phyloP scores from a whole-genome alignment of 2,797 vertebrate genomes.

The Artibeus jamaicensis region DNA sequence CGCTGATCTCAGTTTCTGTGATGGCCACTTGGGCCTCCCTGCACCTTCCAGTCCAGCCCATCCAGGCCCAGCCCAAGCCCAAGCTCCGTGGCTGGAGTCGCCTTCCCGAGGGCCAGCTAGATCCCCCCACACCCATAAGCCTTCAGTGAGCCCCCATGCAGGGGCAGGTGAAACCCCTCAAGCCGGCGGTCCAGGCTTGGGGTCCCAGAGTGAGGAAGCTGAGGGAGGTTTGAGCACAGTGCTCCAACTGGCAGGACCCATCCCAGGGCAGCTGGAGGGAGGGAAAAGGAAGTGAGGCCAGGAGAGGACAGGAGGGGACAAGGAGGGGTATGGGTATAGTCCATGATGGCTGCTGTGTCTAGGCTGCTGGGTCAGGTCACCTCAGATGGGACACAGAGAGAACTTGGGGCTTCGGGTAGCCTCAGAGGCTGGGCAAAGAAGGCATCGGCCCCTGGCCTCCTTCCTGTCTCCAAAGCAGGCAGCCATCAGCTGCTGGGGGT shows the following conservation, averaged over 20 bases:
- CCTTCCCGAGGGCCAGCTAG: too few relatives aligned
- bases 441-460: too few relatives aligned
- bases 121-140: neutral
- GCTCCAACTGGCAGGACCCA: too few relatives aligned
- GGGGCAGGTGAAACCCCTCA: neutral
- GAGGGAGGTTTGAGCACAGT: neutral
- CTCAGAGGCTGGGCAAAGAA: neutral
- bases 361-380: too few relatives aligned
- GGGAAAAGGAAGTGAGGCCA: neutral
- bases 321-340: neutral
- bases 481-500: neutral
- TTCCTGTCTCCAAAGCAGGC: neutral
- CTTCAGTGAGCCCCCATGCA: neutral
- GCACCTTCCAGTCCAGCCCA: fast-evolving
- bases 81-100: neutral
- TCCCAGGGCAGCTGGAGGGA: neutral
- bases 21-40: neutral
- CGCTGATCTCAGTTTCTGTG: neutral
- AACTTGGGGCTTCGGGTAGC: neutral
- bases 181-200: neutral
- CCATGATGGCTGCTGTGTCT: neutral
- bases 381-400: neutral
- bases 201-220: neutral
- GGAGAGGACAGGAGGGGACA: neutral
- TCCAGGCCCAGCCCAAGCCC: too few relatives aligned